A percentile compares a stretch with the other conserved stretches of the same genome.
Conservation (phyloP, 2,888 invertebrate species). For the Digitonthophagus gazella region DNA sequence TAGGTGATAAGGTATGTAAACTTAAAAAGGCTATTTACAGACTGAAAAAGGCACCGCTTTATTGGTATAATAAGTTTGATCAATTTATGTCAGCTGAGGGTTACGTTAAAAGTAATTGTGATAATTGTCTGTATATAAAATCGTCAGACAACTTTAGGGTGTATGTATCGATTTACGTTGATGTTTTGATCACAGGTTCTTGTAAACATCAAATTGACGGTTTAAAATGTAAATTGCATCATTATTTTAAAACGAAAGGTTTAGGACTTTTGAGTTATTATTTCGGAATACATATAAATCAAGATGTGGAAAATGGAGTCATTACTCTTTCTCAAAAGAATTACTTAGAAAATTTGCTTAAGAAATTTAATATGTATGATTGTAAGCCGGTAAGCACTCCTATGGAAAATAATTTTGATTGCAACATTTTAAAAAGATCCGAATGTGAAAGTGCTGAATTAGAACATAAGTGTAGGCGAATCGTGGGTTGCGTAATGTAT, state of each 20-base stretch:
- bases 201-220: constrained; percentile 15
- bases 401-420: constrained; percentile 5
- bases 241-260: constrained; percentile 21
- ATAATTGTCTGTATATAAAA: constrained; percentile 10
- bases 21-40: constrained; percentile 23
- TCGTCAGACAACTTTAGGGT: not conserved
- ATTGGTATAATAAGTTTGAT: constrained; percentile 25
- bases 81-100: constrained; percentile 19
- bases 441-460: constrained; percentile 12
- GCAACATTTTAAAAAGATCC: not conserved
- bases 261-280: constrained; percentile 18
- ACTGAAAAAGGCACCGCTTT: constrained; percentile 21
- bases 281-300: constrained; percentile 16
- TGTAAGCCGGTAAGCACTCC: not conserved
- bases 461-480: constrained; percentile 14
- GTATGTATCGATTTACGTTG: constrained; percentile 19
- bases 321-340: constrained; percentile 17
- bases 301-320: constrained; percentile 14
- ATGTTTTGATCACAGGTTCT: constrained; percentile 21
- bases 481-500: constrained; percentile 20
- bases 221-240: constrained; percentile 18
- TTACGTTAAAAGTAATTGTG: constrained; percentile 20
- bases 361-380: not conserved
- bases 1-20: constrained; percentile 14
- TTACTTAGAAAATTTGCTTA: not conserved